Evolutionary conservation across 2,113 vertebrate genomes (phyloP).

Genomic region (Columba livia): DNA sequence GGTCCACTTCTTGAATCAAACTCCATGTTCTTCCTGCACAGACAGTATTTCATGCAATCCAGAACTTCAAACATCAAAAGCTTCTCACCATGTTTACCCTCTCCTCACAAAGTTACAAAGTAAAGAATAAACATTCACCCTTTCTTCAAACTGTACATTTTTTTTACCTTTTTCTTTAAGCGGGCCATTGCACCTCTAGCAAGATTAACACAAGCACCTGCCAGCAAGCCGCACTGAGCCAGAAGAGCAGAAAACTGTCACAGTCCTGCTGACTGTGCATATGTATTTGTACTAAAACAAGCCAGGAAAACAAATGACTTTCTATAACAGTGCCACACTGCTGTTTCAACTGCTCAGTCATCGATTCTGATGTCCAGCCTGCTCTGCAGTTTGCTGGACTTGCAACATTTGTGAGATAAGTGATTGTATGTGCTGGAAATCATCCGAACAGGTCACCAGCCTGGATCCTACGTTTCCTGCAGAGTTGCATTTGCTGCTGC

Average conservation of each 20-base stretch:
- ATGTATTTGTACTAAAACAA: constrained; percentile 18
- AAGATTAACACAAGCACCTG: background rate
- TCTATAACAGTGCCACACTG: background rate
- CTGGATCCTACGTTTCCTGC: background rate
- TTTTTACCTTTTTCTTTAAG: background rate
- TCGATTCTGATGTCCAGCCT: constrained; percentile 20
- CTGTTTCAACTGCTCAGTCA: constrained; percentile 19
- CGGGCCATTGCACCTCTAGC: background rate
- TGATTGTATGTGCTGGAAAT: constrained; percentile 40
- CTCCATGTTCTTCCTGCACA: background rate
- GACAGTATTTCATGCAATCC: background rate
- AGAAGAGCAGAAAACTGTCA: background rate
- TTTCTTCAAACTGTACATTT: background rate
- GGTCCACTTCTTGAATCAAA: background rate
- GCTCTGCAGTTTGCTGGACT: background rate
- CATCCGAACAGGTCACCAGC: constrained; percentile 4
- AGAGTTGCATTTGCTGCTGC: constrained; percentile 44
- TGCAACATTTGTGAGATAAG: constrained; percentile 25
- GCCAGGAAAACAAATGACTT: constrained; percentile 30
- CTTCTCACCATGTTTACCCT: background rate
- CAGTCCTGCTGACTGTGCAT: constrained; percentile 36
- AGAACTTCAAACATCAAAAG: background rate
- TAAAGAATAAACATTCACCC: background rate
- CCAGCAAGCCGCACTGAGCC: background rate
- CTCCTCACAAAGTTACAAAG: background rate